Percentiles rank a stretch among this genome's conserved stretches.
Evolutionary conservation across 92 coral and sea anemone genomes (phyloP).

Genomic region (Pocillopora grandis): DNA sequence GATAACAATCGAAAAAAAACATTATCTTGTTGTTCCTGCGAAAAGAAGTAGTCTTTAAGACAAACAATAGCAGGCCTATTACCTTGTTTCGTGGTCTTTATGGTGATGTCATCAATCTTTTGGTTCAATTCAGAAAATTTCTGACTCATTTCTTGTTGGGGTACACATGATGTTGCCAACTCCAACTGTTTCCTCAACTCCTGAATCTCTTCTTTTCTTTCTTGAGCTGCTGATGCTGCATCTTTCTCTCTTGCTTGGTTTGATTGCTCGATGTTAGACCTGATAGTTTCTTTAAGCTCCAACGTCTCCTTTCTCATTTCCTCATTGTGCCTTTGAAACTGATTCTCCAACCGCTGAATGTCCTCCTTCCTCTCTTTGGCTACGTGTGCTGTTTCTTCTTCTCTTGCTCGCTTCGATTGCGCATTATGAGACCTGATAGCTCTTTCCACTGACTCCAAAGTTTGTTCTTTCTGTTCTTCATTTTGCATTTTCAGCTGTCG

Average conservation of each 20-base stretch:
- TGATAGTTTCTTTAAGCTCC: not conserved
- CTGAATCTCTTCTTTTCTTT: not conserved
- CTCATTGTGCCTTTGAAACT: not conserved
- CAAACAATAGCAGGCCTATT: too few species aligned
- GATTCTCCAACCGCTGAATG: too few species aligned
- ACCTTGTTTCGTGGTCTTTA: not conserved
- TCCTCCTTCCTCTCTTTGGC: too few species aligned
- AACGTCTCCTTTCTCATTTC: not conserved
- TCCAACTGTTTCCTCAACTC: too few species aligned
- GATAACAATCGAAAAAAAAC: too few species aligned
- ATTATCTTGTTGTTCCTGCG: too few species aligned
- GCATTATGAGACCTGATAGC: too few species aligned
- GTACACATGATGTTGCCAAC: too few species aligned
- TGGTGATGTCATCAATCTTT: not conserved
- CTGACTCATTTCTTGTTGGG: not conserved
- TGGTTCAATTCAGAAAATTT: not conserved
- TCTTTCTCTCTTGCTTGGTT: not conserved
- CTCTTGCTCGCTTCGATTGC: too few species aligned
- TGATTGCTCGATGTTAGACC: not conserved
- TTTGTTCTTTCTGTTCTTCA: too few species aligned
- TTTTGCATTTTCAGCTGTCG: not conserved
- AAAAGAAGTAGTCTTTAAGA: not conserved
- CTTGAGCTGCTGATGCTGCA: not conserved
- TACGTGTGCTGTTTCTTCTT: too few species aligned
- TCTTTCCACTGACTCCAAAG: too few species aligned